phyloP scores from a whole-genome alignment of 2,113 vertebrate genomes.

The Hydropotes inermis region DNA sequence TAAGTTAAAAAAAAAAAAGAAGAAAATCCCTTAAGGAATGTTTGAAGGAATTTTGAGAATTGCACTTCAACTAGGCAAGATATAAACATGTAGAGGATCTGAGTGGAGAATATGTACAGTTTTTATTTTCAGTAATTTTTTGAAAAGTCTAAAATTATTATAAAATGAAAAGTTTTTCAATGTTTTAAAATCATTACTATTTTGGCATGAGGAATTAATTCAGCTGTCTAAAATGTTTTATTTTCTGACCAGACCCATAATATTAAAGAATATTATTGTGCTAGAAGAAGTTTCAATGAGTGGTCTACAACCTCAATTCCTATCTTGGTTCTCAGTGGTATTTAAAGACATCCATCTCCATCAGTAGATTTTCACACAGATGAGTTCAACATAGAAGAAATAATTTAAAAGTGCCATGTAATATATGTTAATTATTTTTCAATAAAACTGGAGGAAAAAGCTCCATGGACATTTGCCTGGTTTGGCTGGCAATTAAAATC shows the following conservation, averaged over 20 bases:
- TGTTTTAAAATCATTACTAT: not conserved
- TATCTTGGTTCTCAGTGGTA: not conserved
- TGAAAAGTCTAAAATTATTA: slow-evolving; percentile 15
- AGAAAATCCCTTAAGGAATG: not conserved
- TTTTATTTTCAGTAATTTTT: not conserved
- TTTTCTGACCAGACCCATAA: not conserved
- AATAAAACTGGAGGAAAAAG: not conserved
- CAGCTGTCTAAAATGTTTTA: not conserved
- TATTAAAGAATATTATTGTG: not conserved
- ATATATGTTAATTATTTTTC: not conserved
- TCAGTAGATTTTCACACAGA: not conserved
- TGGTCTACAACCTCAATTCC: not conserved
- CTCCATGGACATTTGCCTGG: not conserved
- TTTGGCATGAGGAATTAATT: not conserved
- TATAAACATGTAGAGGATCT: not conserved
- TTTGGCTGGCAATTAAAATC: not conserved
- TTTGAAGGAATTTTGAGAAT: slow-evolving; percentile 5
- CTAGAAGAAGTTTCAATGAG: not conserved
- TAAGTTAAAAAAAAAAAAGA: not conserved
- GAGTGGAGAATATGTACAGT: not conserved
- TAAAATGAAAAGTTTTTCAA: slow-evolving; percentile 20
- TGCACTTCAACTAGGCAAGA: not conserved
- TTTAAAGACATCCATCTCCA: not conserved
- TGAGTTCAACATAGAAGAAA: not conserved
- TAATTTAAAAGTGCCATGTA: not conserved